These are phyloP conservation scores for Dipodomys merriami DNA, from an alignment of 2,113 vertebrate genomes.

Conservation along the genomic window DNA sequence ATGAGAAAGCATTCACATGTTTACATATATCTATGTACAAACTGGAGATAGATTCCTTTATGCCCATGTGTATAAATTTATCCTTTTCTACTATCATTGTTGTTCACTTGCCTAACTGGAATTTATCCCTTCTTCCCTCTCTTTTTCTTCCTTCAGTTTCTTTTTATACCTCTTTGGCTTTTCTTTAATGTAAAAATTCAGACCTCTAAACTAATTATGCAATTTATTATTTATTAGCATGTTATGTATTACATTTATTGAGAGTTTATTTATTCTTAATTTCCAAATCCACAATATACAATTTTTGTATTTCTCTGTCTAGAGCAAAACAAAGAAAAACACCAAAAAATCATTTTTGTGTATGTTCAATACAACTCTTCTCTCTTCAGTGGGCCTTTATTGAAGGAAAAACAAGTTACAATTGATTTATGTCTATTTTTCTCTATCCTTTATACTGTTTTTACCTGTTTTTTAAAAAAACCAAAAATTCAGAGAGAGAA, in stretches of 20 bases:
- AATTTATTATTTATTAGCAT: background rate
- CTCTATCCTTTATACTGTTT: background rate
- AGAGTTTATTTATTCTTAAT: conserved; percentile 9
- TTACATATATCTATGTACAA: background rate
- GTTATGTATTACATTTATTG: background rate
- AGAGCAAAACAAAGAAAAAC: background rate
- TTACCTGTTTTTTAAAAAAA: background rate
- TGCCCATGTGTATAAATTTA: background rate
- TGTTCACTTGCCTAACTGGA: background rate
- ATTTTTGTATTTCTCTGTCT: background rate
- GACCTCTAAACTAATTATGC: background rate
- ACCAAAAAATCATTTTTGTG: background rate
- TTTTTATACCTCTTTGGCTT: background rate
- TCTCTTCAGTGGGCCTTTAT: background rate
- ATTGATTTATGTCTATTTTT: background rate
- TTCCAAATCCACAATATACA: background rate
- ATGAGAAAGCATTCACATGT: background rate
- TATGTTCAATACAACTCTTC: background rate
- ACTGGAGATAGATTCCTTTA: background rate
- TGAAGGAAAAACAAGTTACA: background rate
- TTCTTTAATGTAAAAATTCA: background rate
- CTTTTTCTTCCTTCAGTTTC: background rate
- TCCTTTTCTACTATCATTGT: background rate
- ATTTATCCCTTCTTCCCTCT: background rate
- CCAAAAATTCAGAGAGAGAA: background rate